These are phyloP conservation scores for Nanorana parkeri DNA, from an alignment of 2,113 vertebrate genomes.

Conservation along the genomic window DNA sequence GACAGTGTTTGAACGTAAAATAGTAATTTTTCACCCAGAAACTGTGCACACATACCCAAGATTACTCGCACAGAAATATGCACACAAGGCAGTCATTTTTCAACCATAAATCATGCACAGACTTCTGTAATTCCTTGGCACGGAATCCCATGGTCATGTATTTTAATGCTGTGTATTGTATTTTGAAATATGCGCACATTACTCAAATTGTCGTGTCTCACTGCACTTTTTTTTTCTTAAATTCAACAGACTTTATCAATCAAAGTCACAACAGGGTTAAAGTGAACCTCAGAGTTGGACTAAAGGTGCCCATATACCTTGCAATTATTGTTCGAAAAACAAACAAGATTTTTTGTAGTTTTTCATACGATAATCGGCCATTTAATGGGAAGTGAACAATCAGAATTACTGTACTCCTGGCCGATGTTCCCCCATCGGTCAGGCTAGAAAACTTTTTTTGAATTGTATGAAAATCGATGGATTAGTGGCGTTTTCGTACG, in stretches of 20 bases:
- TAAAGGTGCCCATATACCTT: too few species aligned
- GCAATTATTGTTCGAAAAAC: too few species aligned
- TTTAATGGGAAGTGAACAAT: too few species aligned
- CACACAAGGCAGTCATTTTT: constrained; percentile 29
- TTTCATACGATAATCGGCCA: too few species aligned
- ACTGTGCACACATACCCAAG: not conserved
- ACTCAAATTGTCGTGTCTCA: constrained; percentile 1
- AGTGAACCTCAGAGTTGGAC: too few species aligned
- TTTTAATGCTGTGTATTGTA: constrained; percentile 28
- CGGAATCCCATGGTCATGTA: constrained; percentile 4
- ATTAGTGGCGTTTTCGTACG: too few species aligned
- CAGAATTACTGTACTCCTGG: too few species aligned
- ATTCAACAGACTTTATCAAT: not conserved
- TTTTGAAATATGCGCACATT: constrained; percentile 12
- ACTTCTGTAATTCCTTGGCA: constrained; percentile 13
- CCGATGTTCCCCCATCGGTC: too few species aligned
- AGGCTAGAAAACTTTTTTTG: too few species aligned
- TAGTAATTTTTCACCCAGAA: constrained; percentile 23
- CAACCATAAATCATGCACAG: constrained; percentile 26
- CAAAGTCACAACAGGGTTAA: too few species aligned
- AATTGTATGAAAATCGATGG: too few species aligned
- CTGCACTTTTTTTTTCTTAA: not conserved
- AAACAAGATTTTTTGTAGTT: too few species aligned
- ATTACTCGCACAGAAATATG: constrained; percentile 16
- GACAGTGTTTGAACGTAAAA: constrained; percentile 3